These are phyloP conservation scores for Typhlomys cinereus DNA, from an alignment of 2,113 vertebrate species.

Conservation along the genomic window DNA sequence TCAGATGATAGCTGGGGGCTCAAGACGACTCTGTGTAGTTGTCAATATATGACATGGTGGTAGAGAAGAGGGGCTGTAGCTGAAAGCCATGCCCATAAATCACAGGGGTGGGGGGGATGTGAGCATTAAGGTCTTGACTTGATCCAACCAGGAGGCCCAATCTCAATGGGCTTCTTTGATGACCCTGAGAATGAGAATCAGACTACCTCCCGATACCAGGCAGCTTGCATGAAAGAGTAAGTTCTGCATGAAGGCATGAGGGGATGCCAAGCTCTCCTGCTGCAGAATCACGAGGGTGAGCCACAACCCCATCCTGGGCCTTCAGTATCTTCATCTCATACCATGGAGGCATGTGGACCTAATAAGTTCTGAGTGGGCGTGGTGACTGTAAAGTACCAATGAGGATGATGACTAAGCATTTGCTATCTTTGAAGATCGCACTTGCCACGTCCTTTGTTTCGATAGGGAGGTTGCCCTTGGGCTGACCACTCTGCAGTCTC, in stretches of 20 bases:
- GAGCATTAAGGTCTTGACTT: neutral
- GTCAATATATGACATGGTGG: rapidly evolving
- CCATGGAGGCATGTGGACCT: neutral
- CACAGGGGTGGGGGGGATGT: rapidly evolving
- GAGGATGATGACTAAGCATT: slow-evolving; percentile 66
- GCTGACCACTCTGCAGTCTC: neutral
- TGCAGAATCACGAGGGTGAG: neutral
- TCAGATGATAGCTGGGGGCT: neutral
- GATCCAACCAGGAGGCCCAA: neutral
- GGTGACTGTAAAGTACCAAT: slow-evolving; percentile 40
- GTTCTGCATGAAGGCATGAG: neutral
- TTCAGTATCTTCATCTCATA: neutral
- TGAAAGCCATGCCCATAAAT: neutral
- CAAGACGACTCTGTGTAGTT: neutral
- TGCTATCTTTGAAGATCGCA: neutral
- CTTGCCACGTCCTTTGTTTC: neutral
- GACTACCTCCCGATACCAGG: neutral
- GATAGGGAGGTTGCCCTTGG: neutral
- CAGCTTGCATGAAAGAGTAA: neutral
- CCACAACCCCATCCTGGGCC: too few relatives aligned
- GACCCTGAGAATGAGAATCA: neutral
- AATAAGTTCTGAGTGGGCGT: neutral
- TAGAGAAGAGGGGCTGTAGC: neutral
- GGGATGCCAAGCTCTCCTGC: neutral
- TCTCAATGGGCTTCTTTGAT: neutral